phyloP scores from a whole-genome alignment of 2,797 vertebrate genomes.

The Rhyacichthys aspro region DNA sequence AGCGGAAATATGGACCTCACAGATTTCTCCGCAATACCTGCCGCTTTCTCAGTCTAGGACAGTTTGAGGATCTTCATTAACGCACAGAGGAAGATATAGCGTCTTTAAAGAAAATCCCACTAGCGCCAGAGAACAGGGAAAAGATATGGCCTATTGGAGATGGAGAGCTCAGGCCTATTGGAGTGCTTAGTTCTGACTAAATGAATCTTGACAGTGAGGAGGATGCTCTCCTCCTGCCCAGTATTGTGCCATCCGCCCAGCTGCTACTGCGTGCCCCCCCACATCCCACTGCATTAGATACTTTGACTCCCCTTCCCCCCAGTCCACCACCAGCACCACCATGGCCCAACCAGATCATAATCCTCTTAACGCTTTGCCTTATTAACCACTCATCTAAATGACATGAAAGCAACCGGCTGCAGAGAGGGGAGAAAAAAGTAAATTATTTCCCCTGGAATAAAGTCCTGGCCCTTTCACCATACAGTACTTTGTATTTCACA shows the following conservation, averaged over 20 bases:
- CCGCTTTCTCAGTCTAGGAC: constrained; percentile 55
- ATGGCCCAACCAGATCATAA: constrained; percentile 81
- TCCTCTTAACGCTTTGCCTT: constrained; percentile 87
- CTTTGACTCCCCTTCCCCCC: constrained; percentile 48
- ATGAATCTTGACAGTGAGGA: constrained; percentile 83
- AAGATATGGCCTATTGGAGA: constrained; percentile 74
- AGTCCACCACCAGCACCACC: constrained; percentile 37
- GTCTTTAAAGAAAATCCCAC: constrained; percentile 69
- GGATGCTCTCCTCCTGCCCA: constrained; percentile 75
- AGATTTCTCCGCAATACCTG: constrained; percentile 52
- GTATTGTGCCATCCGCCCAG: constrained; percentile 63
- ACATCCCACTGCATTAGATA: constrained; percentile 57
- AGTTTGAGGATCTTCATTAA: constrained; percentile 75
- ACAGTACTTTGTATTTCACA: constrained; percentile 80
- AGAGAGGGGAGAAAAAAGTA: constrained; percentile 61
- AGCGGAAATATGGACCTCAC: constrained; percentile 50
- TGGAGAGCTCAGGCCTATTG: constrained; percentile 74
- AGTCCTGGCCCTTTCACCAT: constrained; percentile 71
- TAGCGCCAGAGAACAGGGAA: constrained; percentile 60
- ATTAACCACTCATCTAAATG: constrained; percentile 86
- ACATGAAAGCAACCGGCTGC: constrained; percentile 80
- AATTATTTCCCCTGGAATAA: constrained; percentile 81
- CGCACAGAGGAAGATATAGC: constrained; percentile 59
- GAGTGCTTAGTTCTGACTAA: constrained; percentile 82
- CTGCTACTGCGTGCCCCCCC: constrained; percentile 27